Percentiles rank a stretch among this genome's conserved stretches.
phyloP scores from a whole-genome alignment of 2,113 vertebrate species.

The Anguilla rostrata region DNA sequence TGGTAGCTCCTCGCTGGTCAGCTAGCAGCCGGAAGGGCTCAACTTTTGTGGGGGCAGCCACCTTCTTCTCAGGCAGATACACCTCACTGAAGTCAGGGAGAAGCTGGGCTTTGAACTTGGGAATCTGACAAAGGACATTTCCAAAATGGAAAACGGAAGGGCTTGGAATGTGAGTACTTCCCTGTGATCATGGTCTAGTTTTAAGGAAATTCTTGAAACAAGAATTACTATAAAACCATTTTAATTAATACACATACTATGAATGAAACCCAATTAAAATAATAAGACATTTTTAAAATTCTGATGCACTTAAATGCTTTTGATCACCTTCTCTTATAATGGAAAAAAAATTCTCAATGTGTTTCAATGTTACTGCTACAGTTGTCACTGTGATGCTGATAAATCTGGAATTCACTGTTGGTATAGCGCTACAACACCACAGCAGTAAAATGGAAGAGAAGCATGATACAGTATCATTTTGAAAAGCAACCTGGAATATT shows the following conservation, averaged over 20 bases:
- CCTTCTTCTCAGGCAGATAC: conserved; percentile 85
- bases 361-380: not conserved
- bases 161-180: not conserved
- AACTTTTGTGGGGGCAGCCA: conserved; percentile 74
- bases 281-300: too few relatives aligned
- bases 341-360: not conserved
- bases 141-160: not conserved
- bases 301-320: not conserved
- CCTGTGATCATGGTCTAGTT: not conserved
- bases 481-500: too few relatives aligned
- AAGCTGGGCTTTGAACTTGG: conserved; percentile 84
- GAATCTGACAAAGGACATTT: conserved; percentile 63
- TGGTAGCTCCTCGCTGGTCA: conserved; percentile 78
- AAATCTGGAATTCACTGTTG: not conserved
- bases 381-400: not conserved
- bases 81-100: conserved; percentile 82
- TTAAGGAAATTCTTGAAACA: too few relatives aligned
- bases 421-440: not conserved
- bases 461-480: too few relatives aligned
- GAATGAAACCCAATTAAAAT: too few relatives aligned
- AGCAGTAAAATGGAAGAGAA: too few relatives aligned
- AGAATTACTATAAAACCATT: too few relatives aligned
- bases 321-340: not conserved
- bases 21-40: conserved; percentile 84
- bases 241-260: too few relatives aligned